Evolutionary conservation across 2,888 invertebrate species (phyloP), one percentile per base, ranked within the genome.

Genomic region (Drosophila mimica): DNA sequence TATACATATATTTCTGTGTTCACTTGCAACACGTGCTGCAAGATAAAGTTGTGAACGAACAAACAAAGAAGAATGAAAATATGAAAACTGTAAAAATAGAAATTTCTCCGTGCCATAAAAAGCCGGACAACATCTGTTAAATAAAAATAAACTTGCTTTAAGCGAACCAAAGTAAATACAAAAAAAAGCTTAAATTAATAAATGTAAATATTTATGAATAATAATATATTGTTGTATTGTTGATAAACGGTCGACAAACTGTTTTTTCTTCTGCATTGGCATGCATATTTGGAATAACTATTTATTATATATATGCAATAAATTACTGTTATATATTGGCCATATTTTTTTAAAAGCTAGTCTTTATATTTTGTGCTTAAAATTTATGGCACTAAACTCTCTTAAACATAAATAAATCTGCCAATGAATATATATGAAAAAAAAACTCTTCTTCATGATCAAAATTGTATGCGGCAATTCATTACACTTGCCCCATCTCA

Each of bases 391-490:
- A 46, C 34, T 9, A 25, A 40, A 49, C n/a, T 34, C 70, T 40
- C 15, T 43, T 38, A 46, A 46, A 53, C n/a, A 40, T 54, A 58
- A 61, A 74, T 58, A 64, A 49, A 60, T 51, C 30, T 64, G 40
- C 13, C 60, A 68, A 54, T 56, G 59, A 3, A 43, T 15, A 40
- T 7, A 15, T 31, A 36, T 43, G 40, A 56, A 9, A 38, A 34
- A 20, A 54, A 46, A 51, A 30, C 40, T 40, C 61, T 59, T 56
- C 49, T 60, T 36, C 54, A 53, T 34, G 31, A 52, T 62, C 65
- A 49, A 62, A 63, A 62, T 15, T 25, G 51, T 61, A 60, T 70
- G 52, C 60, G 30, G 69, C 79, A 81, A 79, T 84, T 80, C 65
- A 76, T 83, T 82, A 80, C 62, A 51, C 36, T 58, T 36, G n/a